Percentiles rank a stretch among this genome's conserved stretches.
phyloP scores from a whole-genome alignment of 2,888 invertebrate genomes.

The Drosophila kanekoi region DNA sequence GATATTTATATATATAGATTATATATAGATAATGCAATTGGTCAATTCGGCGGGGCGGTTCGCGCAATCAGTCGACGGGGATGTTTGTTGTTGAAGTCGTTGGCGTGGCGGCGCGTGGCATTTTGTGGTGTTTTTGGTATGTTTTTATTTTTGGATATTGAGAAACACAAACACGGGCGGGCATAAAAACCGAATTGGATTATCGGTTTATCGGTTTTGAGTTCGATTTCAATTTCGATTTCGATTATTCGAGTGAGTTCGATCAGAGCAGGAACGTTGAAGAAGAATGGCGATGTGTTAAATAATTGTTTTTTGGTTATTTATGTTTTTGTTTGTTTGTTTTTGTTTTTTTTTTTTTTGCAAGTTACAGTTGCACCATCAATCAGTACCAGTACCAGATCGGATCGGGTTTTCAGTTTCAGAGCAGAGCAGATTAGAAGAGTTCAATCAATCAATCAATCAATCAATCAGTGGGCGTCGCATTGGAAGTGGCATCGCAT shows the following conservation, averaged over 20 bases:
- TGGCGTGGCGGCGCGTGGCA: slow-evolving; percentile 70
- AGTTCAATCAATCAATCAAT: slow-evolving; percentile 71
- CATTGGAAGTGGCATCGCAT: slow-evolving; percentile 74
- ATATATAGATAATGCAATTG: slow-evolving; percentile 46
- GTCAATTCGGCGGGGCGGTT: slow-evolving; percentile 71
- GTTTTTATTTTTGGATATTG: slow-evolving; percentile 26
- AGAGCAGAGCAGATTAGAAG: slow-evolving; percentile 78
- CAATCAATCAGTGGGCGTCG: slow-evolving; percentile 75
- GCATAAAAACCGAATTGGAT: slow-evolving; percentile 45
- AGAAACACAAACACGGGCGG: slow-evolving; percentile 54
- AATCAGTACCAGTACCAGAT: slow-evolving; percentile 78
- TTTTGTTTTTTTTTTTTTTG: slow-evolving; percentile 23
- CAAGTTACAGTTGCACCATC: slow-evolving; percentile 73
- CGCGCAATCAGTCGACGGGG: slow-evolving; percentile 77
- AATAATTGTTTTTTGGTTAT: slow-evolving; percentile 15
- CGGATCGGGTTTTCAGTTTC: slow-evolving; percentile 75
- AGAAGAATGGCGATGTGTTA: slow-evolving; percentile 71
- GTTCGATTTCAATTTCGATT: slow-evolving; percentile 32
- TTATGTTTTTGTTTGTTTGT: slow-evolving; percentile 19
- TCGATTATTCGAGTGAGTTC: slow-evolving; percentile 48
- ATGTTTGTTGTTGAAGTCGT: slow-evolving; percentile 71
- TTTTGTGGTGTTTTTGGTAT: slow-evolving; percentile 32
- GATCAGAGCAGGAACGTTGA: slow-evolving; percentile 77
- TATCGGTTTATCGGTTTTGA: slow-evolving; percentile 39
- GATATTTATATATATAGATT: slow-evolving; percentile 25